phyloP scores from a whole-genome alignment of 2,797 vertebrate species.

The Botia kubotai region DNA sequence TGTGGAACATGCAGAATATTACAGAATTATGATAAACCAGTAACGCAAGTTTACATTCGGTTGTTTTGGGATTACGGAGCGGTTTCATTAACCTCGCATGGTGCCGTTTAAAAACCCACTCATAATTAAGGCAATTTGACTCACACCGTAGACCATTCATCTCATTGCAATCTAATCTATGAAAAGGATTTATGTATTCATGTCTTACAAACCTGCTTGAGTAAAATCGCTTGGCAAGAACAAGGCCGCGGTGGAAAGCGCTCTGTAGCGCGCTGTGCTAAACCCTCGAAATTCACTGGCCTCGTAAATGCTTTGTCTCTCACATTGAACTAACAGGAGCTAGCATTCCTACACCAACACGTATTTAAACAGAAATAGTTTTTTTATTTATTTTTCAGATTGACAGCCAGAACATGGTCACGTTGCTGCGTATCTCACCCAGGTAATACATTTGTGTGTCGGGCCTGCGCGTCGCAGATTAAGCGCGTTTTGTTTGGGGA shows the following conservation, averaged over 20 bases:
- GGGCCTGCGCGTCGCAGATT: slow-evolving; percentile 79
- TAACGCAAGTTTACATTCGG: slow-evolving; percentile 45
- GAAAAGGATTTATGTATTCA: slow-evolving; percentile 77
- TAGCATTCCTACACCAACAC: slow-evolving; percentile 51
- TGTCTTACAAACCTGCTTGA: slow-evolving; percentile 80
- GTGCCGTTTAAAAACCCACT: slow-evolving; percentile 53
- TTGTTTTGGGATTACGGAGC: slow-evolving; percentile 56
- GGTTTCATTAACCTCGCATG: slow-evolving; percentile 57
- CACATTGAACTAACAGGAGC: slow-evolving; percentile 67
- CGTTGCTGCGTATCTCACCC: slow-evolving; percentile 74
- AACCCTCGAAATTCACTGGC: slow-evolving; percentile 68
- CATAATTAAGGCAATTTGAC: slow-evolving; percentile 69
- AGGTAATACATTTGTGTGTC: slow-evolving; percentile 80
- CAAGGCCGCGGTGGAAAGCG: slow-evolving; percentile 71
- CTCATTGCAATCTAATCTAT: slow-evolving; percentile 77
- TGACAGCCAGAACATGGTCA: slow-evolving; percentile 75
- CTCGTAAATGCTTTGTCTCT: slow-evolving; percentile 76
- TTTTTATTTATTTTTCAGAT: slow-evolving; percentile 59
- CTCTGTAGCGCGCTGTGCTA: slow-evolving; percentile 74
- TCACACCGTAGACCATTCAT: slow-evolving; percentile 65
- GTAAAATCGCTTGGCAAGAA: slow-evolving; percentile 77
- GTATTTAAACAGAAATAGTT: slow-evolving; percentile 46
- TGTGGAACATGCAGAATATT: slow-evolving; percentile 4
- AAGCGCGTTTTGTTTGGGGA: slow-evolving; percentile 82
- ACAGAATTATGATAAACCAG: slow-evolving; percentile 50